phyloP scores from a whole-genome alignment of 2,888 invertebrate species.

The Limnephilus auricula region DNA sequence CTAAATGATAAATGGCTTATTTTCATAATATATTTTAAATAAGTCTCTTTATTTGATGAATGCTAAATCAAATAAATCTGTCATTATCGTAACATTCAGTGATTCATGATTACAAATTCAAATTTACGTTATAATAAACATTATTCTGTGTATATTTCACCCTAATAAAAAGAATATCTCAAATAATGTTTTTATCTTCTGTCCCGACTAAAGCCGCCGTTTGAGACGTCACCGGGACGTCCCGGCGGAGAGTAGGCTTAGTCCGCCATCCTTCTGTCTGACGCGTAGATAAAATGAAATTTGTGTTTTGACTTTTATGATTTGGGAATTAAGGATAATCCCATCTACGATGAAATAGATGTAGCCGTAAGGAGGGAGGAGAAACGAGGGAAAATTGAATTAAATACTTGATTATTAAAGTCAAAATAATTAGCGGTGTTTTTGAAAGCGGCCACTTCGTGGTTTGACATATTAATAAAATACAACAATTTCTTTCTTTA shows the following conservation, averaged over 20 bases:
- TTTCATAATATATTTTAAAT: background rate
- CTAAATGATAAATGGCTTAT: no score
- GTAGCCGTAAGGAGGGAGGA: background rate
- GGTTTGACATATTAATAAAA: no score
- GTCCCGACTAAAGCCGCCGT: background rate
- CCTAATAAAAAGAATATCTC: background rate
- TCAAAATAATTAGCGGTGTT: no score
- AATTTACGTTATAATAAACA: background rate
- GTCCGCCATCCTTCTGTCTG: background rate
- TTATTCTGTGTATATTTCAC: background rate
- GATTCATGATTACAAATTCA: background rate
- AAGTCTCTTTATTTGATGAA: background rate
- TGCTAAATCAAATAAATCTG: background rate
- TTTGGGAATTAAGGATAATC: background rate
- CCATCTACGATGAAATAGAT: background rate
- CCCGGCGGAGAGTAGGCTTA: background rate
- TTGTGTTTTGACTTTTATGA: background rate
- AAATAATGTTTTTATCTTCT: background rate
- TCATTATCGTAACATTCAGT: background rate
- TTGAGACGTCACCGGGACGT: background rate
- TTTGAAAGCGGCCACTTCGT: no score
- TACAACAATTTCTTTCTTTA: no score
- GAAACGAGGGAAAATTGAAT: background rate
- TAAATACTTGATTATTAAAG: background rate
- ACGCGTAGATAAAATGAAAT: slow-evolving; percentile 2